Conservation (phyloP, 1,140 invertebrate genomes). For the Neomicropteryx cornuta region DNA sequence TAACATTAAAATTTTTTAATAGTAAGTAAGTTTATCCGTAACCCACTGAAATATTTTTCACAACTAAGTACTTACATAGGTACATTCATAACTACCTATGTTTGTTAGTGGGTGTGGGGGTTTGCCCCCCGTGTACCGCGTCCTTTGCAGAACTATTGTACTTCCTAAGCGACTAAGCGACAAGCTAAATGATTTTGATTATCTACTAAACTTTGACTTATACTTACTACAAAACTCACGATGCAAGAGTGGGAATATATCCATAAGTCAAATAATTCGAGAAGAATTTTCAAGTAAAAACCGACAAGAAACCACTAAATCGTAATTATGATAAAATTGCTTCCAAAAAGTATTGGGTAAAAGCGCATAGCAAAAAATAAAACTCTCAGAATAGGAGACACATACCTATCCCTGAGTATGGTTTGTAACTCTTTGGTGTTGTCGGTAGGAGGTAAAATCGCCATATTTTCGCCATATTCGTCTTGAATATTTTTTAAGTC, state of each 20-base stretch:
- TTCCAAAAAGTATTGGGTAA: neutral
- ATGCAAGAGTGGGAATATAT: constrained; percentile 1
- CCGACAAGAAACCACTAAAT: constrained; percentile 2
- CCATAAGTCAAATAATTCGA: constrained; percentile 5
- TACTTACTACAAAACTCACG: no score
- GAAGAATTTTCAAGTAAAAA: constrained; percentile 4
- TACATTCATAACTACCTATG: no score
- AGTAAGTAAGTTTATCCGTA: no score
- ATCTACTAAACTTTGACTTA: no score
- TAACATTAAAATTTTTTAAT: no score
- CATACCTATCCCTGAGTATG: constrained; percentile 88
- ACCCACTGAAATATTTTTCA: no score
- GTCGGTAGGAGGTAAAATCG: constrained; percentile 69
- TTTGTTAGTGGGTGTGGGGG: no score
- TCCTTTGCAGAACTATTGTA: no score
- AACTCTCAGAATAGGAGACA: constrained; percentile 13
- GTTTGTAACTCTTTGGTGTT: constrained; percentile 91
- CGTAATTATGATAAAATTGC: constrained; percentile 5
- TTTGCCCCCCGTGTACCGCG: no score
- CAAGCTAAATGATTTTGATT: no score
- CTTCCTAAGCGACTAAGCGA: no score
- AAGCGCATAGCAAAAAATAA: constrained; percentile 18
- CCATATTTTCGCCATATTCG: constrained; percentile 71
- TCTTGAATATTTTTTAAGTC: constrained; percentile 30
- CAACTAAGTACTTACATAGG: no score